Evolutionary conservation across 2,113 vertebrate genomes (phyloP).

Genomic region (Oenanthe oenanthe): DNA sequence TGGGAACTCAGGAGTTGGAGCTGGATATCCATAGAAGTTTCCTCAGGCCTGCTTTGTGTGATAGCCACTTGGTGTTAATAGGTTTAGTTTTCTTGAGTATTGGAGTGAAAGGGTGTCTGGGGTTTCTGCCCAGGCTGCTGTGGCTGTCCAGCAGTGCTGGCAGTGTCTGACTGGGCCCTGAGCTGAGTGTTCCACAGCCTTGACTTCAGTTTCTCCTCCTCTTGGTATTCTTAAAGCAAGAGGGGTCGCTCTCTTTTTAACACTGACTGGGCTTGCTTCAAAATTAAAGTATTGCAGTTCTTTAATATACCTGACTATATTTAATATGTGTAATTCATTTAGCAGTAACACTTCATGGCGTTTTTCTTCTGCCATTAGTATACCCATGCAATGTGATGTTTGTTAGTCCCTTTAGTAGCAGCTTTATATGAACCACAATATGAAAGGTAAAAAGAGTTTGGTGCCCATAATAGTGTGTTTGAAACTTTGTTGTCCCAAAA

Average conservation of each 20-base stretch:
- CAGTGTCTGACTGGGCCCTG: not conserved
- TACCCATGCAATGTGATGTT: not conserved
- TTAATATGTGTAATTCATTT: not conserved
- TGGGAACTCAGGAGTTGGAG: not conserved
- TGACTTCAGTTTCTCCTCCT: not conserved
- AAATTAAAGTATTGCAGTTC: not conserved
- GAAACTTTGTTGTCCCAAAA: not conserved
- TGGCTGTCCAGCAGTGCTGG: not conserved
- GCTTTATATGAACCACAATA: not conserved
- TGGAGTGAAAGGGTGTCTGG: not conserved
- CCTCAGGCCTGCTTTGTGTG: not conserved
- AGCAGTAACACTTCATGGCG: not conserved
- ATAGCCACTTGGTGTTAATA: accelerated
- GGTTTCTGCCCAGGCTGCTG: not conserved
- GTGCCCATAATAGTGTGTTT: not conserved
- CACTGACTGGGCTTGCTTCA: not conserved
- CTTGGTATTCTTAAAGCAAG: not conserved
- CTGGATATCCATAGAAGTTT: not conserved
- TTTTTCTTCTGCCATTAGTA: not conserved
- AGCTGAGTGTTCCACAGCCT: not conserved
- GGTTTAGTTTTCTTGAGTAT: not conserved
- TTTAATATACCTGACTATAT: not conserved
- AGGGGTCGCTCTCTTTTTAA: not conserved
- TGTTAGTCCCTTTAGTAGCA: not conserved
- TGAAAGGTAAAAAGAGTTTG: not conserved